A percentile compares a stretch with the other conserved stretches of the same genome.
phyloP scores from a whole-genome alignment of 2,888 invertebrate species.

The Spodoptera exigua region DNA sequence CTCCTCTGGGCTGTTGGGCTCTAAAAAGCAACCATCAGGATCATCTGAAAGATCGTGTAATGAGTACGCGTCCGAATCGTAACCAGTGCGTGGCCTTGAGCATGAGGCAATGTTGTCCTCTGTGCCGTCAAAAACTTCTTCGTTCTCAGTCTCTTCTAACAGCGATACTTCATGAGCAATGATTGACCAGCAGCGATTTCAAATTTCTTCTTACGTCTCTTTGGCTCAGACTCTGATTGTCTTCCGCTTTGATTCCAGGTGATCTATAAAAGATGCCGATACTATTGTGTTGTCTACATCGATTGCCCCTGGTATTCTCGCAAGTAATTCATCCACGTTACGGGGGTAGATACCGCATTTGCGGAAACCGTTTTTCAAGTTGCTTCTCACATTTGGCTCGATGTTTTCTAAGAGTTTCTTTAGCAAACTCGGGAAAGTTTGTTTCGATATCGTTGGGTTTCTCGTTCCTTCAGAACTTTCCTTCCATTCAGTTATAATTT shows the following conservation, averaged over 20 bases:
- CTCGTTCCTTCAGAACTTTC: neutral
- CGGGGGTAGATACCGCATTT: neutral
- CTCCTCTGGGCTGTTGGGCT: too few species aligned
- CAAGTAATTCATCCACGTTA: neutral
- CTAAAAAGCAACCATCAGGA: too few species aligned
- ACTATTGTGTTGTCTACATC: too few species aligned
- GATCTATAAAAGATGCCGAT: too few species aligned
- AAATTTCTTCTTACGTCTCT: too few species aligned
- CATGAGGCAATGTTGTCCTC: slow-evolving; percentile 9
- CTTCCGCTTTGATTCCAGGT: too few species aligned
- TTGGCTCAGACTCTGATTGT: neutral
- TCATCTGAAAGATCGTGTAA: too few species aligned
- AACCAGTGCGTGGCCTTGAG: slow-evolving; percentile 8
- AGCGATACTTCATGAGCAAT: neutral
- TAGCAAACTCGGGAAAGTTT: neutral
- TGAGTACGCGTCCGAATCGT: too few species aligned
- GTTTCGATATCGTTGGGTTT: neutral
- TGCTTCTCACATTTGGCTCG: neutral
- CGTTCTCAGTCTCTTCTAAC: slow-evolving; percentile 11
- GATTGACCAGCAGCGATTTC: too few species aligned
- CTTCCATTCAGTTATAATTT: neutral
- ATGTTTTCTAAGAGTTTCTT: too few species aligned
- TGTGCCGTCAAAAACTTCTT: slow-evolving; percentile 12
- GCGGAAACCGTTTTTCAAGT: neutral
- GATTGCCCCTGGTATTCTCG: too few species aligned